Percentiles rank a stretch among this genome's conserved stretches.
Conservation (phyloP, 1,140 invertebrate genomes). For the Drosophila subobscura region DNA sequence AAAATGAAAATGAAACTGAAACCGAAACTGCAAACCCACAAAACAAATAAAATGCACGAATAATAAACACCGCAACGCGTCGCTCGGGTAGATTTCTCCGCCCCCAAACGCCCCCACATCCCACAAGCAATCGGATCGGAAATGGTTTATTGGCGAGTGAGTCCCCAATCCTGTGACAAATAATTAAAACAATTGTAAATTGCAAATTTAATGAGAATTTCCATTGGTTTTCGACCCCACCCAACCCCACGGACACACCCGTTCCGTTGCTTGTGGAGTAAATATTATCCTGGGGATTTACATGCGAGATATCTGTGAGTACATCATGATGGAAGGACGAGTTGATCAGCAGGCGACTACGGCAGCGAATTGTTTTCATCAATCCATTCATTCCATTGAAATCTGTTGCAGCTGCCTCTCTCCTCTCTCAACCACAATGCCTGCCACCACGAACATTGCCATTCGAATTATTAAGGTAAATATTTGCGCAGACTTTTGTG, state of each 20-base stretch:
- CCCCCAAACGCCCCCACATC: no score
- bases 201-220: conserved; percentile 45
- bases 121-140: conserved; percentile 19
- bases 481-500: no score
- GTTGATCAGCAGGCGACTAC: conserved; percentile 15
- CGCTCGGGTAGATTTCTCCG: conserved; percentile 1
- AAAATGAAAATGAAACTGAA: conserved; percentile 11
- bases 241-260: no score
- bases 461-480: no score
- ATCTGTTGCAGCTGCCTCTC: no score
- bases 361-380: conserved; percentile 1
- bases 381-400: no score
- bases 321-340: not conserved
- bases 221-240: conserved; percentile 6
- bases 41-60: conserved; percentile 3
- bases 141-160: conserved; percentile 11
- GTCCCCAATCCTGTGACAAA: not conserved
- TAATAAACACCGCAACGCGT: not conserved
- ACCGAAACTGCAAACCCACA: conserved; percentile 2
- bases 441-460: no score
- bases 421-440: no score
- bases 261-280: conserved; percentile 8
- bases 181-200: conserved; percentile 49
- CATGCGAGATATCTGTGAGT: conserved; percentile 9
- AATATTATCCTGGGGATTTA: conserved; percentile 24